Evolutionary conservation across 1,140 invertebrate genomes (phyloP).

Genomic region (Helicoverpa armigera): DNA sequence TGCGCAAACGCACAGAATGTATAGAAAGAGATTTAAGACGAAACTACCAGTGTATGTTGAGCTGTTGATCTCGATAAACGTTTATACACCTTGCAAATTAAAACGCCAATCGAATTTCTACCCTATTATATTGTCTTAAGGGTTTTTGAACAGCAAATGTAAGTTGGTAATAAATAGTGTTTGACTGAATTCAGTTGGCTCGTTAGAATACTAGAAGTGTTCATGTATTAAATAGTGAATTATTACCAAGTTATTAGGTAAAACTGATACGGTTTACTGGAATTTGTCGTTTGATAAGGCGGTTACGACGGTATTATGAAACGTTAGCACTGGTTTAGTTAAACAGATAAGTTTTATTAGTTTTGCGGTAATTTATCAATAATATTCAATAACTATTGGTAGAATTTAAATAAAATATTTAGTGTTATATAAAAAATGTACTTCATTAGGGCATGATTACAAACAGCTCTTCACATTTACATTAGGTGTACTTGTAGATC

Average conservation of each 20-base stretch:
- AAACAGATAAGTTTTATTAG: background rate
- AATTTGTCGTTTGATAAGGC: constrained; percentile 11
- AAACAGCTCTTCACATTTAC: too few species aligned
- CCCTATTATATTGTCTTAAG: background rate
- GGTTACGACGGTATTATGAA: constrained; percentile 1
- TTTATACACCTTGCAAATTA: background rate
- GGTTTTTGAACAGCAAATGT: background rate
- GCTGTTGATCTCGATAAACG: constrained; percentile 44
- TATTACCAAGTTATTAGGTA: constrained; percentile 27
- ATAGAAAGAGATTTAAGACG: constrained; percentile 56
- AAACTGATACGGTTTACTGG: constrained; percentile 18
- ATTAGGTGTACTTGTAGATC: too few species aligned
- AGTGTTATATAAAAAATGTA: too few species aligned
- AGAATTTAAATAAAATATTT: too few species aligned
- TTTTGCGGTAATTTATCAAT: too few species aligned
- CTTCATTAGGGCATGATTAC: too few species aligned
- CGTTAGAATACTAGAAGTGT: constrained; percentile 33
- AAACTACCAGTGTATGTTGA: constrained; percentile 48
- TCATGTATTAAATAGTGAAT: constrained; percentile 25
- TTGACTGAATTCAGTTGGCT: constrained; percentile 41
- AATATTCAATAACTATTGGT: too few species aligned
- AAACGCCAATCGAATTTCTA: background rate
- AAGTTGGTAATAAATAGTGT: constrained; percentile 5
- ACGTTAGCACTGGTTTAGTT: background rate
- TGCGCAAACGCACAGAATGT: constrained; percentile 52